These are phyloP conservation scores for Plestiodon gilberti DNA, from an alignment of 2,113 vertebrate genomes.

Conservation along the genomic window DNA sequence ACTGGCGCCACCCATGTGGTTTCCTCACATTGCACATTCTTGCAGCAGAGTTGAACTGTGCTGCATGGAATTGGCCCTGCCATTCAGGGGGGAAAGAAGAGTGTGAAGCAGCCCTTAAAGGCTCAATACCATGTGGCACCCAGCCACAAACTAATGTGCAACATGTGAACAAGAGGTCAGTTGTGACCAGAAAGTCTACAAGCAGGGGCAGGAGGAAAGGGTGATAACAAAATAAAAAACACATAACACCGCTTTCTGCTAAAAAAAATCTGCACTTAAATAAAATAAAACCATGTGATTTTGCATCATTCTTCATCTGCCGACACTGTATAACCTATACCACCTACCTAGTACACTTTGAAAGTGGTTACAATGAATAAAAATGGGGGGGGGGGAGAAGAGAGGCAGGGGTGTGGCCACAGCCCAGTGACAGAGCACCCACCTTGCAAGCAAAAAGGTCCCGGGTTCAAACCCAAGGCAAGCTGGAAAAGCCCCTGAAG, in stretches of 20 bases:
- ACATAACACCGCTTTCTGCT: no score
- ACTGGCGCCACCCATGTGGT: background rate
- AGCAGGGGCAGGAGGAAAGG: constrained; percentile 18
- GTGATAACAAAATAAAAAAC: no score
- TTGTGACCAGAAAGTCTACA: accelerated
- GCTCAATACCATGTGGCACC: background rate
- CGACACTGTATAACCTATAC: no score
- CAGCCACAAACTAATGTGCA: background rate
- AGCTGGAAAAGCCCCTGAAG: no score
- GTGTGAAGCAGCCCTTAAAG: background rate
- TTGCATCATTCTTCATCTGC: no score
- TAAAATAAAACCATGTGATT: no score
- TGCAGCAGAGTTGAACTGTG: background rate
- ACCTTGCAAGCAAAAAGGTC: background rate
- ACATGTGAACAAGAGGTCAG: background rate
- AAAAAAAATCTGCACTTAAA: no score
- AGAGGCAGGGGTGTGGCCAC: no score
- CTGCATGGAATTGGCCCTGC: background rate
- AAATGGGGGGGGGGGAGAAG: no score
- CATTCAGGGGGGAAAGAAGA: background rate
- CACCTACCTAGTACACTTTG: no score
- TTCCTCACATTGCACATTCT: background rate
- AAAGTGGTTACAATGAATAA: no score
- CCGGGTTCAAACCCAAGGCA: no score
- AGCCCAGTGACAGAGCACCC: background rate